Conservation (phyloP, 2,113 vertebrate species). For the Cyphomyrus discorhynchus region DNA sequence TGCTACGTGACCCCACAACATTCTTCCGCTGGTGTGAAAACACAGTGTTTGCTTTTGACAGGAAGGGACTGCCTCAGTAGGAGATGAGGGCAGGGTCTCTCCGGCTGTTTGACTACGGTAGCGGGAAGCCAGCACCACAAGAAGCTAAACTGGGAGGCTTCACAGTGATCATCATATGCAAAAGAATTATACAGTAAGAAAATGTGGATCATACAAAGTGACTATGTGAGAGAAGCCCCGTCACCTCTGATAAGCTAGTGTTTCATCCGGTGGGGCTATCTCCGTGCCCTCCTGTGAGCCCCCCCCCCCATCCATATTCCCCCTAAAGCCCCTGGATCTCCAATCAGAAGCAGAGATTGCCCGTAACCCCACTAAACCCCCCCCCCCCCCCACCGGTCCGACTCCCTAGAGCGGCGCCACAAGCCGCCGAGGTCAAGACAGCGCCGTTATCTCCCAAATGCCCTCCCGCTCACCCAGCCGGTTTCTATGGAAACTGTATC, state of each 20-base stretch:
- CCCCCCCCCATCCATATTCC: background rate
- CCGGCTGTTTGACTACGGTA: background rate
- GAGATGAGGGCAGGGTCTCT: background rate
- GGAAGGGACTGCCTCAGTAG: background rate
- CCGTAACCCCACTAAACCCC: constrained; percentile 46
- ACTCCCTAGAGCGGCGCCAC: background rate
- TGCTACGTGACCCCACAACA: background rate
- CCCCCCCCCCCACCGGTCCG: background rate
- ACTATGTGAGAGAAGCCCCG: background rate
- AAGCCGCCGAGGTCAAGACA: constrained; percentile 41
- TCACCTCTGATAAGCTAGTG: background rate
- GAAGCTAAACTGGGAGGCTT: background rate
- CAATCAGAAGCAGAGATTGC: background rate
- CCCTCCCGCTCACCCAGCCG: background rate
- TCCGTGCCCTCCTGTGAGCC: background rate
- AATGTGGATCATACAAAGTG: background rate
- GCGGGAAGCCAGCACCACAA: background rate
- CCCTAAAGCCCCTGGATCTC: background rate
- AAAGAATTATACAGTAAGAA: background rate
- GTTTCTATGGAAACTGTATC: constrained; percentile 67
- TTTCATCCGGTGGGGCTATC: background rate
- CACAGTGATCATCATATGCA: background rate
- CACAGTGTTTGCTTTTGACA: background rate
- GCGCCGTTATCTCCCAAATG: background rate
- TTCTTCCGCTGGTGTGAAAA: background rate